A percentile compares a stretch with the other conserved stretches of the same genome.
phyloP scores from a whole-genome alignment of 2,797 vertebrate species.

The Harpagifer antarcticus region DNA sequence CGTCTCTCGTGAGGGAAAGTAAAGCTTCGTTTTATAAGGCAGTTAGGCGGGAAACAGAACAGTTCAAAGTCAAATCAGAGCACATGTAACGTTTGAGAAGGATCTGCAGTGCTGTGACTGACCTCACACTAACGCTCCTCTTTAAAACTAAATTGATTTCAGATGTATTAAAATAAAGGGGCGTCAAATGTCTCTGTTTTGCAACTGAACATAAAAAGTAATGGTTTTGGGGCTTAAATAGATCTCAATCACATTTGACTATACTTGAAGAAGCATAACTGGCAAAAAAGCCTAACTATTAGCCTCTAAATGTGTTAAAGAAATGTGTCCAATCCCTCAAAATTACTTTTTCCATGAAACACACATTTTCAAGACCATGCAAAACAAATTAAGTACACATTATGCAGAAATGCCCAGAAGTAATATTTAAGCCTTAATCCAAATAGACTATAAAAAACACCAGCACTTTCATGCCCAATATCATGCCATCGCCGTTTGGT shows the following conservation, averaged over 20 bases:
- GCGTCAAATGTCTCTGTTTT: neutral
- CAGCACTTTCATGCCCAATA: neutral
- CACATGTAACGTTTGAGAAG: conserved; percentile 53
- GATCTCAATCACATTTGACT: neutral
- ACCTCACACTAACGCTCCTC: conserved; percentile 16
- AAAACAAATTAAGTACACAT: conserved; percentile 6
- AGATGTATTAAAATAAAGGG: conserved; percentile 1
- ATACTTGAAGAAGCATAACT: neutral
- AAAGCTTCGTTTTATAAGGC: conserved; percentile 46
- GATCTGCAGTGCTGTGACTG: conserved; percentile 30
- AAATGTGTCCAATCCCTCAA: neutral
- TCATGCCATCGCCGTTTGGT: neutral
- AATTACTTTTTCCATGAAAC: neutral
- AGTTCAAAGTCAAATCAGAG: conserved; percentile 54
- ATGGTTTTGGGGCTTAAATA: neutral
- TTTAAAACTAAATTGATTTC: conserved; percentile 2
- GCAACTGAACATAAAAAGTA: neutral
- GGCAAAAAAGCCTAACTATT: neutral
- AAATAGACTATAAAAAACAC: neutral
- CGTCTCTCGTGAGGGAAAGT: conserved; percentile 10
- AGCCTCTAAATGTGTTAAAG: neutral
- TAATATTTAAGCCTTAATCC: neutral
- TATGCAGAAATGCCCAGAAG: neutral
- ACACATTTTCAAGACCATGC: conserved; percentile 1
- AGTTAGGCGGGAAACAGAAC: conserved; percentile 12